Evolutionary conservation across 2,888 invertebrate genomes (phyloP).

Genomic region (Erynnis tages): DNA sequence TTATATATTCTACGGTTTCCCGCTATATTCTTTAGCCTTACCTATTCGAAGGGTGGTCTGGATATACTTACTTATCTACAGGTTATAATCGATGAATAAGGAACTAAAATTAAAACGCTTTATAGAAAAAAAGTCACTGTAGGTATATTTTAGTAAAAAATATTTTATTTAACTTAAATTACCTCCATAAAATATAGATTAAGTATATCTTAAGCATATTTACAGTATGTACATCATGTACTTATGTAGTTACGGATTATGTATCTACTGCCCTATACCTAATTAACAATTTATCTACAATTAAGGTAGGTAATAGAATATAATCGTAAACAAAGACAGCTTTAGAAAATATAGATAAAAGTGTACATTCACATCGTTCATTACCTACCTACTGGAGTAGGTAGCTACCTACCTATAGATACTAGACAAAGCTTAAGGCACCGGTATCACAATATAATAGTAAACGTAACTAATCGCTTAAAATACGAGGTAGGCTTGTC

Average conservation of each 20-base stretch:
- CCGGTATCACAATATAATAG: slow-evolving; percentile 59
- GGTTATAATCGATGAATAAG: too few relatives aligned
- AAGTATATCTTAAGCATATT: slow-evolving; percentile 26
- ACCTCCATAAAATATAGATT: background rate
- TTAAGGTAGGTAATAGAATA: slow-evolving; percentile 5
- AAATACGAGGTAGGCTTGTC: slow-evolving; percentile 39
- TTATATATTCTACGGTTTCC: too few relatives aligned
- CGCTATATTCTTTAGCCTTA: too few relatives aligned
- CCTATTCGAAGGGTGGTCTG: too few relatives aligned
- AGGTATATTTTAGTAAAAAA: slow-evolving; percentile 3
- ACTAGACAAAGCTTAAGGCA: slow-evolving; percentile 58
- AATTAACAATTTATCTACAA: background rate
- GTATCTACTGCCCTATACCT: background rate
- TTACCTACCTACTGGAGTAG: background rate
- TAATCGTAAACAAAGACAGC: background rate
- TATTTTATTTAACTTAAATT: slow-evolving; percentile 14
- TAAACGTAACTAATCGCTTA: slow-evolving; percentile 29
- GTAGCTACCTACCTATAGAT: background rate
- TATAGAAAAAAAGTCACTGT: too few relatives aligned
- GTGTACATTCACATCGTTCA: background rate
- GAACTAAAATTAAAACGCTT: background rate
- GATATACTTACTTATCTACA: too few relatives aligned
- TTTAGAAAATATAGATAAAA: slow-evolving; percentile 4
- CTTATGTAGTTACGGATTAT: too few relatives aligned
- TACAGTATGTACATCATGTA: slow-evolving; percentile 32